Evolutionary conservation across 2,888 invertebrate species (phyloP).

Genomic region (Drosophila dives): DNA sequence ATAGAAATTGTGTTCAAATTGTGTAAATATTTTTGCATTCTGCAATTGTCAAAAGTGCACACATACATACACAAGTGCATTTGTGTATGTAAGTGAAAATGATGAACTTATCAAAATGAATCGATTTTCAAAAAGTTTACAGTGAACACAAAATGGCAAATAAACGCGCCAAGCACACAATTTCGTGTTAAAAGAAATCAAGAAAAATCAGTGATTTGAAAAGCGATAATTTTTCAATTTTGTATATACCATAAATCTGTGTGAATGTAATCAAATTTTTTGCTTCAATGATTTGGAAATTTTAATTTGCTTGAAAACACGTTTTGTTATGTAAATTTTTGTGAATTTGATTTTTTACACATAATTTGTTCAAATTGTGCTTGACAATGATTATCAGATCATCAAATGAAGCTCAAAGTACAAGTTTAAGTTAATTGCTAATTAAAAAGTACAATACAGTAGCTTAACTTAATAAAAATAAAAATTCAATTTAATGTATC

Average conservation of each 20-base stretch:
- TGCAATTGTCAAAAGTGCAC: background rate
- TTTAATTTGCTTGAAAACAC: background rate
- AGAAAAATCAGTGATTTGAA: slow-evolving; percentile 14
- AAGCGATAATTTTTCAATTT: slow-evolving; percentile 8
- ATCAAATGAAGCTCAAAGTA: background rate
- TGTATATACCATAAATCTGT: background rate
- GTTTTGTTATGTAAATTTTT: background rate
- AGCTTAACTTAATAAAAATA: background rate
- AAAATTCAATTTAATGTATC: background rate
- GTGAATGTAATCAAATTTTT: background rate
- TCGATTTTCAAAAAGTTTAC: background rate
- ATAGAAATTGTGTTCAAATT: background rate
- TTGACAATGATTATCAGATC: background rate
- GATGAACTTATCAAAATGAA: background rate
- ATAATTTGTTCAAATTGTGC: background rate
- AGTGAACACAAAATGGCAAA: background rate
- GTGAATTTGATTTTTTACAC: background rate
- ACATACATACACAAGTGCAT: background rate
- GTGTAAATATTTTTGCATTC: background rate
- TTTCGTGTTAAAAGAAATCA: background rate
- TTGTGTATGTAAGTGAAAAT: background rate
- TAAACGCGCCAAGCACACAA: slow-evolving; percentile 2
- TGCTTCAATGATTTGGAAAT: background rate
- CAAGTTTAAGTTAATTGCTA: background rate
- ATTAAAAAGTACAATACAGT: background rate